Evolutionary conservation across 2,113 vertebrate species (phyloP).

Genomic region (Cebus imitator): DNA sequence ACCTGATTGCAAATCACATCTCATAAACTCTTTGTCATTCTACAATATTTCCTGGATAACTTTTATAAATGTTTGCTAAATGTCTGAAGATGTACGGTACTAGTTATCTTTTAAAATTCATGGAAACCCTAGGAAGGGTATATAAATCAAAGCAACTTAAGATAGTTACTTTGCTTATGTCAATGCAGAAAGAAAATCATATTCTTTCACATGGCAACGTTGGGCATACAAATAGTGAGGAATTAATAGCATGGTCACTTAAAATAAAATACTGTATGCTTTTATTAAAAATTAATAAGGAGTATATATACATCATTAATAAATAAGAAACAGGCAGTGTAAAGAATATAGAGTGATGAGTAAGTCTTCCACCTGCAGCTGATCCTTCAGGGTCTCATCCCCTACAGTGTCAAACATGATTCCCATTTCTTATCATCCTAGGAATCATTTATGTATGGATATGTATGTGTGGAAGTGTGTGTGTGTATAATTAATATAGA

Average conservation of each 20-base stretch:
- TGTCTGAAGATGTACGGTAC: not conserved
- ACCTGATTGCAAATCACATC: not conserved
- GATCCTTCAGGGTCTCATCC: not conserved
- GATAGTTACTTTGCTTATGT: not conserved
- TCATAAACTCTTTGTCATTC: not conserved
- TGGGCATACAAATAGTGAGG: not conserved
- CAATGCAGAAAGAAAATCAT: not conserved
- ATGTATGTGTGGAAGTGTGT: not conserved
- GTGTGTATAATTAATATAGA: not conserved
- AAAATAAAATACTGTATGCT: not conserved
- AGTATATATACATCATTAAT: not conserved
- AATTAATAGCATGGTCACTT: not conserved
- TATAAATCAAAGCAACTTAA: not conserved
- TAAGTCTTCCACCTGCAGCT: not conserved
- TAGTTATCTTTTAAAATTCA: constrained; percentile 28
- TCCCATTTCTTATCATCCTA: not conserved
- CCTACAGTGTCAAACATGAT: not conserved
- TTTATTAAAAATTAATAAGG: not conserved
- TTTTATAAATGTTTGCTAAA: constrained; percentile 10
- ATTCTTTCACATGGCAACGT: not conserved
- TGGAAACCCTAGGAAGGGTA: not conserved
- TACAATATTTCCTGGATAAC: not conserved
- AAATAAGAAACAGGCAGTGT: not conserved
- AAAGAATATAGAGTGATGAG: not conserved
- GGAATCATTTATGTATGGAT: not conserved